These are phyloP conservation scores for Cladopsammia gracilis DNA, from an alignment of 64 coral and sea anemone species.

Conservation along the genomic window DNA sequence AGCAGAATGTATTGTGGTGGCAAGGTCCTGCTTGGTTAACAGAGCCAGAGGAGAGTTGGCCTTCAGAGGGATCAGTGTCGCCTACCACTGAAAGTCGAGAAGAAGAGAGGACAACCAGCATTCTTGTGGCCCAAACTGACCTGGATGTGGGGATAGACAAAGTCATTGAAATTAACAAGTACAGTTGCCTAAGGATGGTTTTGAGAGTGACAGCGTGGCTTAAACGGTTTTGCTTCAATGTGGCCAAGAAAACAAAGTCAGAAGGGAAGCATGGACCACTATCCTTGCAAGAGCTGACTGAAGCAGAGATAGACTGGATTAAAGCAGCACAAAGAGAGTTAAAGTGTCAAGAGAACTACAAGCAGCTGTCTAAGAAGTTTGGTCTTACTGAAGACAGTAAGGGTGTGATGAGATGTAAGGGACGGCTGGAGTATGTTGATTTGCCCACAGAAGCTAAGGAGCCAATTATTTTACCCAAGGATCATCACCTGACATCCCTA, in stretches of 20 bases:
- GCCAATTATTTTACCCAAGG: conserved; percentile 59
- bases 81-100: background rate
- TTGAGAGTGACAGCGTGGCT: conserved; percentile 10
- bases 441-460: conserved; percentile 25
- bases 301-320: conserved; percentile 10
- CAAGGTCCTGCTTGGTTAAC: too few relatives aligned
- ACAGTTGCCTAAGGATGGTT: background rate
- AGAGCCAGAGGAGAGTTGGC: too few relatives aligned
- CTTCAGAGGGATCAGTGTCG: too few relatives aligned
- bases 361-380: conserved; percentile 36
- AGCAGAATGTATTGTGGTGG: too few relatives aligned
- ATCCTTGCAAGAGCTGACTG: background rate
- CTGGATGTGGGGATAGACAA: background rate
- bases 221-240: conserved; percentile 4
- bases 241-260: background rate
- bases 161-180: background rate
- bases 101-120: background rate
- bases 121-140: background rate
- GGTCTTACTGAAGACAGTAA: conserved; percentile 47
- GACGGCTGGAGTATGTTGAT: conserved; percentile 34
- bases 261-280: conserved; percentile 1
- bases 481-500: conserved; percentile 59
- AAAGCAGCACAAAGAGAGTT: conserved; percentile 11
- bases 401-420: conserved; percentile 44
- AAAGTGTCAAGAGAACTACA: conserved; percentile 1